These are phyloP conservation scores for Etheostoma cragini DNA, from an alignment of 2,113 vertebrate species.

Conservation along the genomic window DNA sequence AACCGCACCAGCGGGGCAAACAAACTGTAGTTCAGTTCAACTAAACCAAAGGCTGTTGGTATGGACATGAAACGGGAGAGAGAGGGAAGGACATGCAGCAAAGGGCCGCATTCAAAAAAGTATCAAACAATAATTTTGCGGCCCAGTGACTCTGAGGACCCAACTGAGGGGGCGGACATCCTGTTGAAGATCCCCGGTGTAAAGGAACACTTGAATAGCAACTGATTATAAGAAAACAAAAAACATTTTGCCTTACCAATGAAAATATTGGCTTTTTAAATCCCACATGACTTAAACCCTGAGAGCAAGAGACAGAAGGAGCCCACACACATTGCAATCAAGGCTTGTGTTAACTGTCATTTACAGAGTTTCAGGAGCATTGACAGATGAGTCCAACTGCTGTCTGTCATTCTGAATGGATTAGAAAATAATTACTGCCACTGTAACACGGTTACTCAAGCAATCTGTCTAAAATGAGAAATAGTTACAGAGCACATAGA, in stretches of 20 bases:
- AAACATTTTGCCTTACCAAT: constrained; percentile 13
- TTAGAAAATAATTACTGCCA: constrained; percentile 61
- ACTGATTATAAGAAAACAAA: constrained; percentile 4
- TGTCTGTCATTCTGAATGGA: constrained; percentile 53
- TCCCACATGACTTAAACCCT: constrained; percentile 32
- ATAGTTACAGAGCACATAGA: neutral
- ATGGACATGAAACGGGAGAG: no score
- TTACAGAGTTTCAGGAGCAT: constrained; percentile 30
- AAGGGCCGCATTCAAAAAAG: no score
- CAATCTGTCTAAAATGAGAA: constrained; percentile 15
- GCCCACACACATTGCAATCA: constrained; percentile 28
- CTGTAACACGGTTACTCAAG: constrained; percentile 8
- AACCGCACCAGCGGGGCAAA: no score
- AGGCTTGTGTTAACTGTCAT: constrained; percentile 39
- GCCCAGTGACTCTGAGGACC: no score
- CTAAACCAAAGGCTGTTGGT: no score
- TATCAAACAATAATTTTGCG: no score
- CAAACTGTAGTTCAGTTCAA: no score
- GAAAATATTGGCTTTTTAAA: constrained; percentile 41
- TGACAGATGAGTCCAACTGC: constrained; percentile 38
- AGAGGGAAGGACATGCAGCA: no score
- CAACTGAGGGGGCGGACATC: no score
- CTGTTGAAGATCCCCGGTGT: no score
- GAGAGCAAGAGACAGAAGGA: constrained; percentile 20
- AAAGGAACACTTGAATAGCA: neutral